Base-by-base conservation (phyloP, 2,888 invertebrate genomes). In the Cacoxenus indagator region DNA sequence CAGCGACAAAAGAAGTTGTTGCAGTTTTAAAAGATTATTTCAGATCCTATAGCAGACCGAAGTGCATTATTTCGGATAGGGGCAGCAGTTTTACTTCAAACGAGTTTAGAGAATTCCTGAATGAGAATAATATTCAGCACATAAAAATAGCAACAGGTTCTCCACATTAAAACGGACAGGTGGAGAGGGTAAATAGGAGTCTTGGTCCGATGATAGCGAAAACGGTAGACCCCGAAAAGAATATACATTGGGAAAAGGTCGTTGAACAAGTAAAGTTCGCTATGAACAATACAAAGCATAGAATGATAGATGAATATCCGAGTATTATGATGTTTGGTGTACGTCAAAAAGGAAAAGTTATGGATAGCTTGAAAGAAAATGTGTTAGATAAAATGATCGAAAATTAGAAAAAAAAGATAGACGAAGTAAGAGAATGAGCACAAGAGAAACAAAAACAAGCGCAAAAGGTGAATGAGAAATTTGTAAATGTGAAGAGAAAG, bases 211-310 rank as follows among this genome's bases (percentile, higher is more conserved):
- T 27, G 55, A 55, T 55, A 55, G 55, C 26, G 26, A 55, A 55
- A 24, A 4, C 27, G 27, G 0, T 69, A 67, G 26, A 70, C 64
- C 1, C 67, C 59, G 64, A n/a, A n/a, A n/a, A n/a, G n/a, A n/a
- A n/a, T n/a, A n/a, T n/a, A n/a, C n/a, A n/a, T n/a, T n/a, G n/a
- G 65, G 61, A 75, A 37, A 37, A 37, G 37, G 37, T 37, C 37
- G 11, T 37, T 37, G 37, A 37, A 11, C 37, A 37, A 11, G 37
- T 37, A 37, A 11, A 37, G 37, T 37, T 37, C 37, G 37, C 37
- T 37, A 37, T 37, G 37, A 37, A 37, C 11, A 37, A 37, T 37
- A 37, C 37, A 37, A 37, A 37, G 11, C 37, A 37, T 37, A 37
- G 37, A 37, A 37, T 37, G 37, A 37, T 37, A 37, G 37, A 37